phyloP scores from a whole-genome alignment of 2,113 vertebrate genomes.

The Delphinus delphis region DNA sequence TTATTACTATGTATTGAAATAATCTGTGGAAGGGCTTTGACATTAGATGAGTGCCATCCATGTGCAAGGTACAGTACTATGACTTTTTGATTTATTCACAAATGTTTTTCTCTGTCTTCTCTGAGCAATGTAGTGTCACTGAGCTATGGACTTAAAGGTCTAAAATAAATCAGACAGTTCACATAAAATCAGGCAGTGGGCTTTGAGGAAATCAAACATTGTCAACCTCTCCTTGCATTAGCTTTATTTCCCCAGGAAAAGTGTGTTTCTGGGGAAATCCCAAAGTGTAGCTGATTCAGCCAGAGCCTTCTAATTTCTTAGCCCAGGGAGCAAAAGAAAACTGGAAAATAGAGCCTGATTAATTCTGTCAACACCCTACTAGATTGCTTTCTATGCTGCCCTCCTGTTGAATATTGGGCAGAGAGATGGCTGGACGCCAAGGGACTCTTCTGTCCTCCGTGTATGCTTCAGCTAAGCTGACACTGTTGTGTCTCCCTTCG shows the following conservation, averaged over 20 bases:
- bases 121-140: neutral
- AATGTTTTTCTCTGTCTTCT: neutral
- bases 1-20: neutral
- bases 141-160: neutral
- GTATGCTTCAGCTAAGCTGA: neutral
- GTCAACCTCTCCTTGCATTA: slow-evolving; percentile 53
- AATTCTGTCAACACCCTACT: slow-evolving; percentile 68
- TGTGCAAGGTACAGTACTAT: neutral
- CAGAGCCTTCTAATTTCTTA: slow-evolving; percentile 65
- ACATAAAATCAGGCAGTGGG: slow-evolving; percentile 31
- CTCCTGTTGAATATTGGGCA: slow-evolving; percentile 45
- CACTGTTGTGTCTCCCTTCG: neutral
- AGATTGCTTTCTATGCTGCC: slow-evolving; percentile 8
- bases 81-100: neutral
- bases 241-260: slow-evolving; percentile 65
- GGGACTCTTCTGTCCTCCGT: slow-evolving; percentile 1
- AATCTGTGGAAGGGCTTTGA: neutral
- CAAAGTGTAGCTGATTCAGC: slow-evolving; percentile 30
- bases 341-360: slow-evolving; percentile 54
- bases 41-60: neutral
- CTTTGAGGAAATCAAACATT: slow-evolving; percentile 65
- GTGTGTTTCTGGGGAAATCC: slow-evolving; percentile 52
- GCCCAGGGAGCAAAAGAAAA: slow-evolving; percentile 47
- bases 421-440: neutral
- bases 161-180: slow-evolving; percentile 44